These are phyloP conservation scores for Trichosurus vulpecula DNA, from an alignment of 2,797 vertebrate species.

Conservation along the genomic window DNA sequence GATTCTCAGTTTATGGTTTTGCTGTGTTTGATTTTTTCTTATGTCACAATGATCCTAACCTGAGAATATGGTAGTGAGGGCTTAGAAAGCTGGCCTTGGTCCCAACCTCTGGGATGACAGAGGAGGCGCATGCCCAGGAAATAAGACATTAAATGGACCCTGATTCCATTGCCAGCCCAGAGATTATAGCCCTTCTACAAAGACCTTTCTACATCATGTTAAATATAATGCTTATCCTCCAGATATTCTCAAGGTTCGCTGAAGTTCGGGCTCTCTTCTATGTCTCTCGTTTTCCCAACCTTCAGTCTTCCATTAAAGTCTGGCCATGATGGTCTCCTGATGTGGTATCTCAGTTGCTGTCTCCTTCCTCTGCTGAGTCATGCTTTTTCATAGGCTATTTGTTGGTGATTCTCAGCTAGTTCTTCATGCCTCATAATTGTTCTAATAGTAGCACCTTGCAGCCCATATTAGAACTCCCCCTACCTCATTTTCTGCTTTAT, in stretches of 20 bases:
- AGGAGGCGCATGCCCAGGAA: background rate
- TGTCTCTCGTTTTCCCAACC: background rate
- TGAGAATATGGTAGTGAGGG: background rate
- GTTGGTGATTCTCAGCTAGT: background rate
- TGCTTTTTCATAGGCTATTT: background rate
- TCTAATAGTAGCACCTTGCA: background rate
- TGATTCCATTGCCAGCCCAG: background rate
- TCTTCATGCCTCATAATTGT: background rate
- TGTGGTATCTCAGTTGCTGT: background rate
- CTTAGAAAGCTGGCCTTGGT: background rate
- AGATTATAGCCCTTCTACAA: background rate
- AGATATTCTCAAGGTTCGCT: background rate
- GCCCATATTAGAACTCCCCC: background rate
- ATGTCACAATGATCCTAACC: background rate
- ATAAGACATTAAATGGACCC: background rate
- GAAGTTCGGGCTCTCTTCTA: background rate
- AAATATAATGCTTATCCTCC: background rate
- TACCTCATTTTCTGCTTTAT: background rate
- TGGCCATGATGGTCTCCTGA: background rate
- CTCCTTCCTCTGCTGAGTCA: background rate
- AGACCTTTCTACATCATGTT: background rate
- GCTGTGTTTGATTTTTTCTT: background rate
- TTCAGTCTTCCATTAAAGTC: too few species aligned
- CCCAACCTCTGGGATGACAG: background rate
- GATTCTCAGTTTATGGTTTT: background rate